Percentiles rank a stretch among this genome's conserved stretches.
These are phyloP conservation scores for Harpegnathos saltator DNA, from an alignment of 1,140 invertebrate species.

Conservation along the genomic window DNA sequence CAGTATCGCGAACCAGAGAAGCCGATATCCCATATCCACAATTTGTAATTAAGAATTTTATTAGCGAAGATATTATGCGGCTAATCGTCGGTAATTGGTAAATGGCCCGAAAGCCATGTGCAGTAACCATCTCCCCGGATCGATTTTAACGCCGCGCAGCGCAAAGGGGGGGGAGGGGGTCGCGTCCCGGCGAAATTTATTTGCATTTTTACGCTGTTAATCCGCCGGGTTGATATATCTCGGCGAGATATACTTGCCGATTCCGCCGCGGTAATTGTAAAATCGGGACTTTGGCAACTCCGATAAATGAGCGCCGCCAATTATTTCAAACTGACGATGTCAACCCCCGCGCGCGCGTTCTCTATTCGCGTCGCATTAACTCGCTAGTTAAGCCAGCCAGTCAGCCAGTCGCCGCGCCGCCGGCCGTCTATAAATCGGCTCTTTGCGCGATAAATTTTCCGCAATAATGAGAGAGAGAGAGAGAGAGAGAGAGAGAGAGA, in stretches of 20 bases:
- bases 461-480: neutral
- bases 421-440: conserved; percentile 15
- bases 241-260: conserved; percentile 5
- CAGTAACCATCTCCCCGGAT: conserved; percentile 52
- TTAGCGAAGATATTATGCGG: conserved; percentile 68
- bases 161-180: too few species aligned
- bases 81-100: conserved; percentile 68
- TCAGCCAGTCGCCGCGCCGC: too few species aligned
- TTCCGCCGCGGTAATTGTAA: conserved; percentile 1
- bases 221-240: conserved; percentile 40
- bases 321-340: conserved; percentile 21
- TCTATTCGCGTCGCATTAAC: conserved; percentile 16
- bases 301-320: conserved; percentile 4
- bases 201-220: conserved; percentile 58
- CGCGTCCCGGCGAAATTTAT: conserved; percentile 54
- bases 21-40: conserved; percentile 68
- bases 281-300: conserved; percentile 15
- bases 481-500: too few species aligned
- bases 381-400: neutral
- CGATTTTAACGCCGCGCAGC: conserved; percentile 50
- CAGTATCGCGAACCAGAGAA: conserved; percentile 61
- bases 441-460: conserved; percentile 3
- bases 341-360: neutral
- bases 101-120: conserved; percentile 66
- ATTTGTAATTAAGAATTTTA: conserved; percentile 69